These are phyloP conservation scores for Lasioglossum zephyrum DNA, from an alignment of 2,888 invertebrate genomes.

Conservation along the genomic window DNA sequence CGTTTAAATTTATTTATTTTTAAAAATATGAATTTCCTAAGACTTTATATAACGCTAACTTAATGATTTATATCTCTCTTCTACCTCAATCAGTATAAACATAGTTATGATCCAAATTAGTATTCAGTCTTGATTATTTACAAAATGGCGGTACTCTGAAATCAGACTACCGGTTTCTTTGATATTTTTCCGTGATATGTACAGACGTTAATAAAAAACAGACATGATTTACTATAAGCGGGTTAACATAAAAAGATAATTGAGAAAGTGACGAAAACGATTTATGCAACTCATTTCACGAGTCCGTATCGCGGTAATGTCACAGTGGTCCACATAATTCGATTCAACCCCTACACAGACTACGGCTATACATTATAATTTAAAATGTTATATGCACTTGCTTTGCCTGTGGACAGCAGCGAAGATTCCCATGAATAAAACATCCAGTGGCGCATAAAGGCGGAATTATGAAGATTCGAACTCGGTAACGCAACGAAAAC, in stretches of 20 bases:
- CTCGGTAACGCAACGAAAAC: slow-evolving; percentile 3
- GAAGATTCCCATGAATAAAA: slow-evolving; percentile 16
- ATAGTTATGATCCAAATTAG: no score
- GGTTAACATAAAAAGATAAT: neutral
- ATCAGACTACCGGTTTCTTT: no score
- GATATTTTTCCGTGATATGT: no score
- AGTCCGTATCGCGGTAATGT: neutral
- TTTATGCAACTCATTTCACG: neutral
- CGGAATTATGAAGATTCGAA: slow-evolving; percentile 19
- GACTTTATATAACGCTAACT: no score
- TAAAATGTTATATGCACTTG: neutral
- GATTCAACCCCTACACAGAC: neutral
- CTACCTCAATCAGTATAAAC: no score
- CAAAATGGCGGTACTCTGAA: no score
- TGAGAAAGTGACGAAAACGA: neutral
- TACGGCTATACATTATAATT: neutral
- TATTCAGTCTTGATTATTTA: no score
- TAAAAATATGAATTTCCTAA: no score
- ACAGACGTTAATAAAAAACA: no score
- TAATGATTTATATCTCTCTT: no score
- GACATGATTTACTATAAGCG: neutral
- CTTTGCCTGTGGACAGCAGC: neutral
- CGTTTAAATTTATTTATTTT: no score
- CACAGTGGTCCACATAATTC: neutral
- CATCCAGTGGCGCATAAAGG: slow-evolving; percentile 3